Base-by-base conservation (phyloP, 2,797 vertebrate genomes). In the Rhadinocentrus ornatus region DNA sequence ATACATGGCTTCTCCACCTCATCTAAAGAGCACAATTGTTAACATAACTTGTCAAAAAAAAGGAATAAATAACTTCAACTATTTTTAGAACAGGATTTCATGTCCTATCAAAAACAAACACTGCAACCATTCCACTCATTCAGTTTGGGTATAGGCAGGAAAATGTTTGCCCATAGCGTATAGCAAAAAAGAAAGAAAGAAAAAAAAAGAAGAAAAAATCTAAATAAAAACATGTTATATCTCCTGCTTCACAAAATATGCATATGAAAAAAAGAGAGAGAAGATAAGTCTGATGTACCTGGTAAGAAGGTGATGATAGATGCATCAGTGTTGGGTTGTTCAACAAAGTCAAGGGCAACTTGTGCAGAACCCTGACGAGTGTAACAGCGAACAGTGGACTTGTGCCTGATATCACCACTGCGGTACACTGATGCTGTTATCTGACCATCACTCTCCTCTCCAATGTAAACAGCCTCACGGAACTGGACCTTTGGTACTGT, bases 401-500 rank as follows among this genome's bases (percentile, higher is more conserved):
- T 90, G 87, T 94, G 90, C 60, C 37, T 92, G 84, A 95, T 73
- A 86, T 99, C 97, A 0, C 97, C 97, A 1, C 93, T 97, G 84
- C 97, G 94, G 60, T 93, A 91, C 66, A 99, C 91, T 50, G 86
- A 32, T 0, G 91, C 94, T 4, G 86, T 81, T 73, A 99, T 81
- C 64, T 78, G 92, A 27, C 96, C 93, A 20, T 95, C 95, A 5
- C 93, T 93, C 88, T 99, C 97, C 85, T 95, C 94, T 64, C 92
- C 96, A 3, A 72, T 66, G 71, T 96, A 94, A 1, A 93, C 18
- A 2, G 91, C 65, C 55, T 97, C 94, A 67, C 93, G 95, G 86
- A 99, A 99, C 63, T 98, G 96, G 87, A 99, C 95, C 87, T 94
- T 97, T 3, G 97, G 97, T 76, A 97, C 97, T 99, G 85, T 68